A percentile compares a stretch with the other conserved stretches of the same genome.
Evolutionary conservation across 2,888 invertebrate genomes (phyloP).

Genomic region (Tortricodes alternella): DNA sequence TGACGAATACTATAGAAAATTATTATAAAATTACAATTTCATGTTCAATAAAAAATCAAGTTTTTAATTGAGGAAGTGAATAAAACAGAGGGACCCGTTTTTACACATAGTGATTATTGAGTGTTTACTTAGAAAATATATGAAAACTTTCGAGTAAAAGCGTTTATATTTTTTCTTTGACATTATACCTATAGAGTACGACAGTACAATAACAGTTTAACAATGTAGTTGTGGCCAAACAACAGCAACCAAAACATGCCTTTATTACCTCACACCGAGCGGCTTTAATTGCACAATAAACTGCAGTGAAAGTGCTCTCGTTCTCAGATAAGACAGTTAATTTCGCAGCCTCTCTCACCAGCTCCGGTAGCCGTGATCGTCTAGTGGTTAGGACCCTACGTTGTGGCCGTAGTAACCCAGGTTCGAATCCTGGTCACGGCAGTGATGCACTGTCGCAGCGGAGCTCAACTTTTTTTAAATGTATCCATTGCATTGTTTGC

Average conservation of each 20-base stretch:
- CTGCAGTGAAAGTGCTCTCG: constrained; percentile 10
- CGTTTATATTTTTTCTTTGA: too few species aligned
- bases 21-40: too few species aligned
- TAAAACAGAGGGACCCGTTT: too few species aligned
- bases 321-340: constrained; percentile 19
- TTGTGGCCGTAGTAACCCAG: constrained; percentile 90
- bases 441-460: constrained; percentile 55
- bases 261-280: neutral
- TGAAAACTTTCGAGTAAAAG: too few species aligned
- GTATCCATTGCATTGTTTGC: too few species aligned
- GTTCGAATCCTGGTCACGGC: constrained; percentile 89
- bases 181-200: too few species aligned
- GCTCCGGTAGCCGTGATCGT: constrained; percentile 85
- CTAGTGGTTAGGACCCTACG: constrained; percentile 89
- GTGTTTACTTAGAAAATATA: too few species aligned
- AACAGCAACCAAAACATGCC: neutral
- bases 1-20: too few species aligned
- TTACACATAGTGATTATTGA: too few species aligned
- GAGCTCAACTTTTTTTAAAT: constrained; percentile 38
- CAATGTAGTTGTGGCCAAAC: neutral
- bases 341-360: constrained; percentile 39
- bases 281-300: neutral
- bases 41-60: too few species aligned
- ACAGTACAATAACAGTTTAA: neutral
- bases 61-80: too few species aligned